Base-by-base conservation (phyloP, 2,797 vertebrate genomes). In the Enteromius mattozi region DNA sequence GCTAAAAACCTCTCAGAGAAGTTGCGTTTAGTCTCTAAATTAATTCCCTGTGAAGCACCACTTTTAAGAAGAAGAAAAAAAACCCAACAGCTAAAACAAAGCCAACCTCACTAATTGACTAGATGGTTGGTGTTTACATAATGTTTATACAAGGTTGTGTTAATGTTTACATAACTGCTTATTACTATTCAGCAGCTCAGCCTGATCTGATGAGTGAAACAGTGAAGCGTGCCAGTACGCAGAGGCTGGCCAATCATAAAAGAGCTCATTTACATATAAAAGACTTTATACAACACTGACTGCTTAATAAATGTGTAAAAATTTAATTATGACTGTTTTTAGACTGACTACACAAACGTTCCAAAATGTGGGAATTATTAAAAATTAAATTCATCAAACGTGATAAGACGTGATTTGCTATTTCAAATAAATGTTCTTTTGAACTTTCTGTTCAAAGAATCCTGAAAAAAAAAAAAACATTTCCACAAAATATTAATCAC, bases 81-180 rank as follows among this genome's bases (percentile, higher is more conserved):
- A 54, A 2, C 1, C 0, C 6, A 61, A 9, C 9, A 30, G 33
- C 35, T 77, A 27, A 33, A 65, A 63, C 37, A 76, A 59, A 65
- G 76, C 8, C 59, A 12, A 45, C 59, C 19, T 66, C 7, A 40
- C 40, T 65, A 66, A 65, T 66, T 65, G 42, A 47, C 27, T 79
- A 33, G 17, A 35, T 33, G 40, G 17, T 49, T 66, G 40, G 40
- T 47, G 61, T 66, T 63, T 79, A 79, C 61, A 79, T 66, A 30
- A 37, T 77, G 54, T 77, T 77, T 77, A 61, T 59, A 77, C 40
- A 49, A 66, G 47, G 61, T 65, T 65, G 47, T n/a, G 61, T 30
- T 66, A 79, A 81, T 72, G 54, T 72, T 72, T 47, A 24, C 24
- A 42, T 61, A 72, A 79, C 77, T 65, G 61, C 42, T 35, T 61